Conservation (phyloP, 2,797 vertebrate genomes). For the Paratrypauchen microcephalus region DNA sequence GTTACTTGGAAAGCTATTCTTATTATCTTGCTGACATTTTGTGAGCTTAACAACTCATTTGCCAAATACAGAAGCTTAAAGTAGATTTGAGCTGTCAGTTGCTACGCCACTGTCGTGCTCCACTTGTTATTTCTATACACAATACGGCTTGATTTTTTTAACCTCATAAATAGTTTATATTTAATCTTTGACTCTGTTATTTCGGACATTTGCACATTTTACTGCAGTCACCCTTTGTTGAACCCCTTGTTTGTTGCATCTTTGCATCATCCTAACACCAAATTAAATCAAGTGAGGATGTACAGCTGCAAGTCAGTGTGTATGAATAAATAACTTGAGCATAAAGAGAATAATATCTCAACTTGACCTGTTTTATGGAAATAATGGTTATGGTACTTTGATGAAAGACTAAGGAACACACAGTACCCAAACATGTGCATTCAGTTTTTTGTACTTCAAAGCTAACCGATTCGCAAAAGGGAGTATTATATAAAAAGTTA, state of each 20-base stretch:
- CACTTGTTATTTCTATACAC: not conserved
- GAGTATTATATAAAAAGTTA: not conserved
- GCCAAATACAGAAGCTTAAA: slow-evolving; percentile 13
- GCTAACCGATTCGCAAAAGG: not conserved
- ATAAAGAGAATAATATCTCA: not conserved
- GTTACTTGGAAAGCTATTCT: not conserved
- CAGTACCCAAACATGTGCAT: not conserved
- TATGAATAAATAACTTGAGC: slow-evolving; percentile 5
- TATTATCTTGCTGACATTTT: too few relatives aligned
- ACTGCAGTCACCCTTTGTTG: not conserved
- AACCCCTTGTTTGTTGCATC: not conserved
- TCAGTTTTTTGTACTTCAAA: not conserved
- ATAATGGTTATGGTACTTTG: not conserved
- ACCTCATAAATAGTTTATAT: not conserved
- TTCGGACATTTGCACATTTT: not conserved
- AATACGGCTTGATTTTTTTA: too few relatives aligned
- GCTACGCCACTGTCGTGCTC: not conserved
- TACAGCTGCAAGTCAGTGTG: slow-evolving; percentile 1
- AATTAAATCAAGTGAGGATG: slow-evolving; percentile 5
- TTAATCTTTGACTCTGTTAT: not conserved
- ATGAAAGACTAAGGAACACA: not conserved
- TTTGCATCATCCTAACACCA: not conserved
- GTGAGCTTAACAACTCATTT: not conserved
- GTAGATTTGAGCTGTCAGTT: slow-evolving; percentile 28
- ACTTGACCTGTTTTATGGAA: slow-evolving; percentile 1